Evolutionary conservation across 2,113 vertebrate species (phyloP).

Genomic region (Lepus americanus): DNA sequence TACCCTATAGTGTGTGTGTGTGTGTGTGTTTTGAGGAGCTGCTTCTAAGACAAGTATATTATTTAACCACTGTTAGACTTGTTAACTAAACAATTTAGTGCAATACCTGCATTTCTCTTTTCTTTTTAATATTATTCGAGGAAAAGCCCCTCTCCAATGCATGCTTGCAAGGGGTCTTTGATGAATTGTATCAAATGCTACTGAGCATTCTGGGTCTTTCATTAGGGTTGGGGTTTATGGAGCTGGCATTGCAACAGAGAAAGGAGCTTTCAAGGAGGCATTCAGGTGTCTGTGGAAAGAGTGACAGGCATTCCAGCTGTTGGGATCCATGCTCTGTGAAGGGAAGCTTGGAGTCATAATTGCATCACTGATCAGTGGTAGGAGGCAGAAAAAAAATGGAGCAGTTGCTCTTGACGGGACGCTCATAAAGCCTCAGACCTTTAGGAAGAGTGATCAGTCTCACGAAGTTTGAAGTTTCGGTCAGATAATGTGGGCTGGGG

Average conservation of each 20-base stretch:
- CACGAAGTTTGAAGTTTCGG: not conserved
- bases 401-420: not conserved
- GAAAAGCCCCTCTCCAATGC: not conserved
- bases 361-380: not conserved
- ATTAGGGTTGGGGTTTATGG: not conserved
- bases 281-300: not conserved
- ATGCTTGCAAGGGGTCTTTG: not conserved
- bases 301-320: fast-evolving
- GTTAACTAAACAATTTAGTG: not conserved
- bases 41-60: not conserved
- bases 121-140: not conserved
- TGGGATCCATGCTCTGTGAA: not conserved
- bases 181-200: not conserved
- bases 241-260: too few relatives aligned
- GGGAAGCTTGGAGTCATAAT: not conserved
- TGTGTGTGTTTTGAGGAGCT: not conserved
- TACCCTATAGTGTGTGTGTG: too few relatives aligned
- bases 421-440: fast-evolving
- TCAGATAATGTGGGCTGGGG: not conserved
- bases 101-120: not conserved
- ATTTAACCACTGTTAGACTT: not conserved
- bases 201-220: not conserved
- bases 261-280: not conserved
- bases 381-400: too few relatives aligned
- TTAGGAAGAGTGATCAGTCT: not conserved